Evolutionary conservation across 1,140 invertebrate species (phyloP).

Genomic region (Ceratina calcarata): DNA sequence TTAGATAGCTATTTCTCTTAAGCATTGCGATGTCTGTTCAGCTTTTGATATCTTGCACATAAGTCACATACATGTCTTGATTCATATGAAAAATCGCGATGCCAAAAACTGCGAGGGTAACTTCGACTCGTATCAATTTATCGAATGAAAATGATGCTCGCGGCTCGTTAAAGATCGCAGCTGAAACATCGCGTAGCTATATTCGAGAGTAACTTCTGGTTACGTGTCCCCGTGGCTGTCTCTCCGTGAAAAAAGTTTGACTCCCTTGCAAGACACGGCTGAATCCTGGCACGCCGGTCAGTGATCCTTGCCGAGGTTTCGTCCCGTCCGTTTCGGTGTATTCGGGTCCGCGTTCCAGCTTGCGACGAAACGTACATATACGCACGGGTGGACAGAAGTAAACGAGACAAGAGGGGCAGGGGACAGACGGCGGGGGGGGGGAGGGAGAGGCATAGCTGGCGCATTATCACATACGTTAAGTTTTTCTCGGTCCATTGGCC

Average conservation of each 20-base stretch:
- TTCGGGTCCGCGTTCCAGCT: constrained; percentile 37
- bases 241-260: constrained; percentile 57
- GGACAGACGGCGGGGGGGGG: too few species aligned
- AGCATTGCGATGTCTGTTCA: too few species aligned
- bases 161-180: constrained; percentile 46
- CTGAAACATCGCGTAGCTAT: constrained; percentile 45
- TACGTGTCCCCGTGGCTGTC: constrained; percentile 58
- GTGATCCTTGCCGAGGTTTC: constrained; percentile 42
- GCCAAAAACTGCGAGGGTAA: not conserved
- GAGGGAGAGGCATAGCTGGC: constrained; percentile 58
- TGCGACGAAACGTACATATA: constrained; percentile 10
- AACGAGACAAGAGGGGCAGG: not conserved
- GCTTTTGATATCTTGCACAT: too few species aligned
- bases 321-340: constrained; percentile 24
- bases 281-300: constrained; percentile 48
- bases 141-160: constrained; percentile 16
- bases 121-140: constrained; percentile 30
- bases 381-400: not conserved
- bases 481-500: constrained; percentile 67
- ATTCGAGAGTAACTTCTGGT: constrained; percentile 43
- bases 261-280: constrained; percentile 53
- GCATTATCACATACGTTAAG: constrained; percentile 70
- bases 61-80: too few species aligned
- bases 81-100: too few species aligned
- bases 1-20: too few species aligned